Evolutionary conservation across 53 echinoderm and acorn worm species (phyloP).

Genomic region (Crossaster papposus): DNA sequence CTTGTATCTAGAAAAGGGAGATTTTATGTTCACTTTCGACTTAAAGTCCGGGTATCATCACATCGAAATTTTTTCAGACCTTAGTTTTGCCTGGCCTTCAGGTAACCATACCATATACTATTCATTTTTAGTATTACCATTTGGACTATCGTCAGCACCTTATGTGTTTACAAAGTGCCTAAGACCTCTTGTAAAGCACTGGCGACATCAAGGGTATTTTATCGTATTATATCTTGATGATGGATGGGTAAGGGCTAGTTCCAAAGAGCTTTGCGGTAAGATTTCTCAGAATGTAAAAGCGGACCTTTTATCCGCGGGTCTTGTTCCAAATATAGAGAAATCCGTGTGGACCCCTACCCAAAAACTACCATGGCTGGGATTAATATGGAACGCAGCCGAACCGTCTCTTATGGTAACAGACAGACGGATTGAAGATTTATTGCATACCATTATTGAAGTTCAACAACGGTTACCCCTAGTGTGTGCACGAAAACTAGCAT

Average conservation of each 20-base stretch:
- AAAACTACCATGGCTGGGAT: constrained; percentile 10
- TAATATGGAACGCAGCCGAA: constrained; percentile 1
- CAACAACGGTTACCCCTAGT: not conserved
- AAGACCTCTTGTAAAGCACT: constrained; percentile 50
- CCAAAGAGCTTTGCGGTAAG: not conserved
- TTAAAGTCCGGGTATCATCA: constrained; percentile 56
- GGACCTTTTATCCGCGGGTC: constrained; percentile 17
- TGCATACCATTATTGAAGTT: not conserved
- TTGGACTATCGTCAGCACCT: constrained; percentile 57
- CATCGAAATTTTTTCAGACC: constrained; percentile 40
- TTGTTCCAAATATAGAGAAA: constrained; percentile 21
- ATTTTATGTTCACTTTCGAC: constrained; percentile 48
- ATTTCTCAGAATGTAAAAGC: not conserved
- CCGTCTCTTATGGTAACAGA: not conserved
- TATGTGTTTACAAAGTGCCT: constrained; percentile 56
- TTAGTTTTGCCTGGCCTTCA: constrained; percentile 41
- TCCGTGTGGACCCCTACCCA: constrained; percentile 16
- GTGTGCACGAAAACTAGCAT: constrained; percentile 1
- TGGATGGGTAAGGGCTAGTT: constrained; percentile 43
- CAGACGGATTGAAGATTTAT: constrained; percentile 18
- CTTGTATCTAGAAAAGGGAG: constrained; percentile 30
- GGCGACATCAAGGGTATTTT: constrained; percentile 16
- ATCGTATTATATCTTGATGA: constrained; percentile 51
- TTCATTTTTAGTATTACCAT: constrained; percentile 55
- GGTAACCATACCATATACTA: not conserved